A percentile compares a stretch with the other conserved stretches of the same genome.
Evolutionary conservation across 2,888 invertebrate species (phyloP).

Genomic region (Allygus modestus): DNA sequence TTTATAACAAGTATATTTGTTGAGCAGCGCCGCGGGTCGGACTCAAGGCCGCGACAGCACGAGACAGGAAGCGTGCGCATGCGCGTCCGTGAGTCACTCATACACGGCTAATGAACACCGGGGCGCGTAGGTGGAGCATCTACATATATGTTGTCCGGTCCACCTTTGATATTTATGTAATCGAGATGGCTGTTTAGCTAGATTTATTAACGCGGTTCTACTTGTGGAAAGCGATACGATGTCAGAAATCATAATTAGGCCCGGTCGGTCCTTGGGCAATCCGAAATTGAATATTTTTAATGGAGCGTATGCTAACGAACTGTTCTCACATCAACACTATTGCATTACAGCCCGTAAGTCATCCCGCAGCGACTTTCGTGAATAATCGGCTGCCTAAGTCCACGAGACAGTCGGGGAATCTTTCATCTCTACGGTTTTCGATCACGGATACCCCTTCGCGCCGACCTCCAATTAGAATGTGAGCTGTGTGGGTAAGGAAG

Average conservation of each 20-base stretch:
- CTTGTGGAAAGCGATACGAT: conserved; percentile 46
- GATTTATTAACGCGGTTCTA: conserved; percentile 52
- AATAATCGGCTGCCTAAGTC: conserved; percentile 3
- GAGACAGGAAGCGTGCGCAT: conserved; percentile 23
- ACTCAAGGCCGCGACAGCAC: conserved; percentile 20
- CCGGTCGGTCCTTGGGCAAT: conserved; percentile 53
- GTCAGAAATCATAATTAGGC: conserved; percentile 59
- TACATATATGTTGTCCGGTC: conserved; percentile 29
- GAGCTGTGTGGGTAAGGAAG: conserved; percentile 2
- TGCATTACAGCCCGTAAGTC: conserved; percentile 43
- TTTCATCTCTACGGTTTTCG: conserved; percentile 7
- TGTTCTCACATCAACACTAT: conserved; percentile 52
- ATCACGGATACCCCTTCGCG: neutral
- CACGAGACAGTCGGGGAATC: neutral
- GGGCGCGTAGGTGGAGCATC: conserved; percentile 4
- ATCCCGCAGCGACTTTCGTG: conserved; percentile 12
- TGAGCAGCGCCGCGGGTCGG: too few relatives aligned
- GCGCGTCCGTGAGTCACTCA: neutral
- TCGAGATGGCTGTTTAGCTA: conserved; percentile 52
- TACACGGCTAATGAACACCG: conserved; percentile 9
- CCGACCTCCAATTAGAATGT: neutral
- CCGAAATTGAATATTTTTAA: conserved; percentile 58
- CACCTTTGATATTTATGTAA: conserved; percentile 48
- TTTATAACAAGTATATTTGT: neutral
- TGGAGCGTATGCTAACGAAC: conserved; percentile 54